Percentiles rank a stretch among this genome's conserved stretches.
These are phyloP conservation scores for Myzus persicae DNA, from an alignment of 1,140 invertebrate genomes.

Conservation along the genomic window DNA sequence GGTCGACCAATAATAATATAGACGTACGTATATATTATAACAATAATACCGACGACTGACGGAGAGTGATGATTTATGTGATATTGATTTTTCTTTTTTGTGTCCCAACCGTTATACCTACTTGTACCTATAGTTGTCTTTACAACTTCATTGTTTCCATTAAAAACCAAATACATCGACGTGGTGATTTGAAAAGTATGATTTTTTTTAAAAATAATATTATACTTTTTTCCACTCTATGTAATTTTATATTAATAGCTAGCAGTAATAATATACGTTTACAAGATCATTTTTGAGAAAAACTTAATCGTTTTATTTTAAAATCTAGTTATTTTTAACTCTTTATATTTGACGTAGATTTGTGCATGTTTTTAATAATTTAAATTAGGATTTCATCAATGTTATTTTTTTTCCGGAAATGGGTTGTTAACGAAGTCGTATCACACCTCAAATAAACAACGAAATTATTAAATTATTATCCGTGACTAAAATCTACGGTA, in stretches of 20 bases:
- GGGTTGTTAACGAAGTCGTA: not conserved
- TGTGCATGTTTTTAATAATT: not conserved
- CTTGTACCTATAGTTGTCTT: no score
- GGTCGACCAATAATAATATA: not conserved
- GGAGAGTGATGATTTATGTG: not conserved
- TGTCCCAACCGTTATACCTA: not conserved
- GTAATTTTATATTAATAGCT: not conserved
- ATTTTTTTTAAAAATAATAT: no score
- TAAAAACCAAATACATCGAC: not conserved
- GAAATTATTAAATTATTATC: not conserved
- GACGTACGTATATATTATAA: not conserved
- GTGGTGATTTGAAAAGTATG: not conserved
- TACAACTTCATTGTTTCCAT: not conserved
- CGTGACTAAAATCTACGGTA: not conserved
- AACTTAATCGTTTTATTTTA: not conserved
- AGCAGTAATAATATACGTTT: not conserved
- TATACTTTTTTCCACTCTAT: not conserved
- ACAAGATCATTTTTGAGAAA: not conserved
- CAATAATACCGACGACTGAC: not conserved
- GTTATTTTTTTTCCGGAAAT: constrained; percentile 24
- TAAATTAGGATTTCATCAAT: not conserved
- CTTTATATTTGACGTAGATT: not conserved
- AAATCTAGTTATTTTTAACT: not conserved
- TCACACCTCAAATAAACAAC: not conserved
- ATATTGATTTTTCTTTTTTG: not conserved